Percentiles rank a stretch among this genome's conserved stretches.
phyloP scores from a whole-genome alignment of 2,797 vertebrate species.

The Enteromius trimaculatus region DNA sequence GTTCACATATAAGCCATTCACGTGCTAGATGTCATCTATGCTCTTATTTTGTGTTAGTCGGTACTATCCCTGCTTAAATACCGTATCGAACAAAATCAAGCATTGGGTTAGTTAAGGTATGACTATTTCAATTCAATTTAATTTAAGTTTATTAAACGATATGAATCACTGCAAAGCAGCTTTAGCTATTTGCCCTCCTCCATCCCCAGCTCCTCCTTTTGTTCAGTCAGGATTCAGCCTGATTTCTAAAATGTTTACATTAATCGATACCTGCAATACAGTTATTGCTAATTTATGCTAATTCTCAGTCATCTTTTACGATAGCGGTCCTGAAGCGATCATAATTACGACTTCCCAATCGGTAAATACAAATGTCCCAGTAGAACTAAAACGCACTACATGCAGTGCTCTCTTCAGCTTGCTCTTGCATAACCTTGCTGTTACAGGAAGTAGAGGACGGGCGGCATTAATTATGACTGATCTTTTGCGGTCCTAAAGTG shows the following conservation, averaged over 20 bases:
- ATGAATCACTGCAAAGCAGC: too few species aligned
- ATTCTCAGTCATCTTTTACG: neutral
- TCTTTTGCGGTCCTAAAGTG: constrained; percentile 20
- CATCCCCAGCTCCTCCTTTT: neutral
- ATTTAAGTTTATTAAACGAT: too few species aligned
- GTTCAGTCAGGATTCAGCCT: neutral
- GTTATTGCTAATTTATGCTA: too few species aligned
- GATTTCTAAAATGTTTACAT: neutral
- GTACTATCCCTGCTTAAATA: too few species aligned
- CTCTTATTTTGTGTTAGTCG: too few species aligned
- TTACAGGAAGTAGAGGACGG: constrained; percentile 30
- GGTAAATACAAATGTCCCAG: neutral
- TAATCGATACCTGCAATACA: too few species aligned
- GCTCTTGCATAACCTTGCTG: constrained; percentile 30
- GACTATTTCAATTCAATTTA: too few species aligned
- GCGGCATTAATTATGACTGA: constrained; percentile 16
- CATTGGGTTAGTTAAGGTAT: too few species aligned
- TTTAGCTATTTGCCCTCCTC: too few species aligned
- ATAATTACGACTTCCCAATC: neutral
- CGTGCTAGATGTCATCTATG: too few species aligned
- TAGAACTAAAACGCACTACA: neutral
- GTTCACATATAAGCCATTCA: too few species aligned
- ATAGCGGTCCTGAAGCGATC: neutral
- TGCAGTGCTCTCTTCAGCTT: constrained; percentile 26
- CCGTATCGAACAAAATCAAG: neutral